Evolutionary conservation across 53 echinoderm and acorn worm genomes (phyloP).

Genomic region (Crossaster papposus): DNA sequence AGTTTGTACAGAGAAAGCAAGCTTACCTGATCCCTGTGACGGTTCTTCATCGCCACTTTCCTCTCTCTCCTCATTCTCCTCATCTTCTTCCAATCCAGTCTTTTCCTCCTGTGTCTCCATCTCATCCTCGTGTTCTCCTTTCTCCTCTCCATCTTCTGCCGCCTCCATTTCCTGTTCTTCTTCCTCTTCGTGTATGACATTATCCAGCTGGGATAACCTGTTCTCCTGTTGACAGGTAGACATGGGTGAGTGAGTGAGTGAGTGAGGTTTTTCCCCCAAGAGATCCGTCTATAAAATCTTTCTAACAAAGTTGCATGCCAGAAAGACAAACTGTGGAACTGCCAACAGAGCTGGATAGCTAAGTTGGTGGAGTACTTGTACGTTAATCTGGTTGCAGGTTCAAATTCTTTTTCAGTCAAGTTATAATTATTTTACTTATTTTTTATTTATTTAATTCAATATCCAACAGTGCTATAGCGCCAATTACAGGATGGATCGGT

Average conservation of each 20-base stretch:
- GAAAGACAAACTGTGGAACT: too few species aligned
- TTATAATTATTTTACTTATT: too few species aligned
- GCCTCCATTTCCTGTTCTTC: slow-evolving; percentile 74
- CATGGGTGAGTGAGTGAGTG: not conserved
- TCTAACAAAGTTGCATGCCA: too few species aligned
- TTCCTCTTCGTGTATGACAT: slow-evolving; percentile 86
- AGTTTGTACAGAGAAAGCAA: too few species aligned
- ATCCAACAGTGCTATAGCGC: too few species aligned
- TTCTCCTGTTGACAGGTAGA: slow-evolving; percentile 67
- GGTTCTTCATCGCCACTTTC: slow-evolving; percentile 56
- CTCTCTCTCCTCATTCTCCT: slow-evolving; percentile 62
- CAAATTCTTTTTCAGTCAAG: too few species aligned
- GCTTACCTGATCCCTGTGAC: slow-evolving; percentile 39
- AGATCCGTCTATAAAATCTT: not conserved
- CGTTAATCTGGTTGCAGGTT: too few species aligned
- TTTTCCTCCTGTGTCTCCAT: slow-evolving; percentile 53
- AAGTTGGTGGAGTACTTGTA: too few species aligned
- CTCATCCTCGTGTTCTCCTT: slow-evolving; percentile 64
- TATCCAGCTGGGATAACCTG: slow-evolving; percentile 91
- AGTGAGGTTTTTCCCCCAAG: not conserved
- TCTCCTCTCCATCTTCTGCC: slow-evolving; percentile 53
- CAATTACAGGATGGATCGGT: too few species aligned
- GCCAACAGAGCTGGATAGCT: not conserved
- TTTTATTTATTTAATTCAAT: too few species aligned
- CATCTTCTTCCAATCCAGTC: slow-evolving; percentile 64